Evolutionary conservation across 2,888 invertebrate genomes (phyloP).

Genomic region (Drosophila fungiperda): DNA sequence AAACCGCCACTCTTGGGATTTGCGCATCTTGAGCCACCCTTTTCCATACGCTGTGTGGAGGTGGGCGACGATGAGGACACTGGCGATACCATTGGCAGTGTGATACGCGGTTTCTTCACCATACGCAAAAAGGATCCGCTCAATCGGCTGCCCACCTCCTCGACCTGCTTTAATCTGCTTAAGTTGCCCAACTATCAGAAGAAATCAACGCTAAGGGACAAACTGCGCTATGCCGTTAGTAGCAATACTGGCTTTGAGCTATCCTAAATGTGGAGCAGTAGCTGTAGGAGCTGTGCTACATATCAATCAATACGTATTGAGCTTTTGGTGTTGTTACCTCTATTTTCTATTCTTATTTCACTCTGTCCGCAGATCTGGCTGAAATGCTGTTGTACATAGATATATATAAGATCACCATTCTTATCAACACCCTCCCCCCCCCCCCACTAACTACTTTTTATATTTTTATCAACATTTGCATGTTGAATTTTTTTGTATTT

Average conservation of each 20-base stretch:
- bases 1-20: conserved; percentile 98
- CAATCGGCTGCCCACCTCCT: conserved; percentile 98
- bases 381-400: conserved; percentile 45
- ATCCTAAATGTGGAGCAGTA: conserved; percentile 88
- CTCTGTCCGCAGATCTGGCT: conserved; percentile 16
- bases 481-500: conserved; percentile 49
- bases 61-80: conserved; percentile 99
- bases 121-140: conserved; percentile 97
- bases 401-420: conserved; percentile 6
- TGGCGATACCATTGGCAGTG: conserved; percentile 92
- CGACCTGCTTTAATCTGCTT: conserved; percentile 99
- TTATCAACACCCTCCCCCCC: neutral
- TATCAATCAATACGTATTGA: conserved; percentile 48
- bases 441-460: conserved; percentile 13
- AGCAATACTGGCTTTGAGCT: conserved; percentile 99
- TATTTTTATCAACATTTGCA: conserved; percentile 48
- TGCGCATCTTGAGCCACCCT: conserved; percentile 97
- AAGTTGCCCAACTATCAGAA: conserved; percentile 99
- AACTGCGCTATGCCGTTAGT: conserved; percentile 97
- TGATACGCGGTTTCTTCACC: conserved; percentile 98
- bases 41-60: conserved; percentile 99
- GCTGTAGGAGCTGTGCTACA: conserved; percentile 29
- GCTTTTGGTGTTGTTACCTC: conserved; percentile 52
- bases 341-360: conserved; percentile 13
- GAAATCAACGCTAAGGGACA: conserved; percentile 96